These are phyloP conservation scores for Anthopleura xanthogrammica DNA, from an alignment of 92 coral and sea anemone species.

Conservation along the genomic window DNA sequence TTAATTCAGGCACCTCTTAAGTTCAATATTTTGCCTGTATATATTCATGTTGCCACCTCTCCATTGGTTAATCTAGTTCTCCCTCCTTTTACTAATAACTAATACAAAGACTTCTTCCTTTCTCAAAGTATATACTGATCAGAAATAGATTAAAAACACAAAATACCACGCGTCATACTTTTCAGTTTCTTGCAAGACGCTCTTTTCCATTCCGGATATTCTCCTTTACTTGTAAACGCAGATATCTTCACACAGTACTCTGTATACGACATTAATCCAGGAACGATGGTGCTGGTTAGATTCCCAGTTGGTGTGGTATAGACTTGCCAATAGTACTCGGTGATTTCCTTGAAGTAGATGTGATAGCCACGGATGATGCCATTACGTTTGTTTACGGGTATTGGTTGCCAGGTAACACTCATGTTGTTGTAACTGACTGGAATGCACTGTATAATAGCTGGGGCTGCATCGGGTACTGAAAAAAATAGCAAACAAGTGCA, in stretches of 20 bases:
- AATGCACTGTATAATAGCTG: not conserved
- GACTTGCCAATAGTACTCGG: slow-evolving; percentile 5
- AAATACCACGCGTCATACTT: slow-evolving; percentile 8
- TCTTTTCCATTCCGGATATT: slow-evolving; percentile 25
- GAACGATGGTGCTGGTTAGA: slow-evolving; percentile 13
- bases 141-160: too few species aligned
- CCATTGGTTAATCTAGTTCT: too few species aligned
- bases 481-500: too few species aligned
- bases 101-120: too few species aligned
- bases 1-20: too few species aligned
- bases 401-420: slow-evolving; percentile 7
- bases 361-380: slow-evolving; percentile 30
- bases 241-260: slow-evolving; percentile 28
- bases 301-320: slow-evolving; percentile 24
- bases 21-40: too few species aligned
- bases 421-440: slow-evolving; percentile 18
- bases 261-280: slow-evolving; percentile 17
- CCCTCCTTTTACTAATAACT: too few species aligned
- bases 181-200: slow-evolving; percentile 1
- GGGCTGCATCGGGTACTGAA: slow-evolving; percentile 27
- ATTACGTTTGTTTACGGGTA: slow-evolving; percentile 16
- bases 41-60: too few species aligned
- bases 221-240: slow-evolving; percentile 24
- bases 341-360: not conserved
- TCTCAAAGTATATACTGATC: too few species aligned